These are phyloP conservation scores for Platalea minor DNA, from an alignment of 2,797 vertebrate species.

Conservation along the genomic window DNA sequence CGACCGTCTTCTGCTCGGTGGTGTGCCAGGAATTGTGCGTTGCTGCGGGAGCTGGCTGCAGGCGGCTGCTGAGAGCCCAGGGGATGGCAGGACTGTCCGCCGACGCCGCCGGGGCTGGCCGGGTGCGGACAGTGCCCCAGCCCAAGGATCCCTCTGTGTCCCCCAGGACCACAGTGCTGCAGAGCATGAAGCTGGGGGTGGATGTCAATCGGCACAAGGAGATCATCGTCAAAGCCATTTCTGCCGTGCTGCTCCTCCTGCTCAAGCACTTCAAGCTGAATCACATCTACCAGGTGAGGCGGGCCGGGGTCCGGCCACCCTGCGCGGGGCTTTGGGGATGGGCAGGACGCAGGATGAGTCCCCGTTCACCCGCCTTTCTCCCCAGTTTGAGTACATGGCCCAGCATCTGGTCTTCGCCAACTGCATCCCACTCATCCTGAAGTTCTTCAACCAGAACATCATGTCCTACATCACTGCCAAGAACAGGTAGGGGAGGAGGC, in stretches of 20 bases:
- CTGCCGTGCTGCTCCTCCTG: conserved; percentile 91
- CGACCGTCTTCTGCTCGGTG: not conserved
- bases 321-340: rapidly evolving
- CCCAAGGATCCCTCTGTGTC: not conserved
- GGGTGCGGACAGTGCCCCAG: not conserved
- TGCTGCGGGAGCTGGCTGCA: not conserved
- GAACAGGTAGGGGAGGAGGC: conserved; percentile 82
- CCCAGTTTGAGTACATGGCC: conserved; percentile 98
- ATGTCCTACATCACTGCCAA: conserved; percentile 99
- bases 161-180: conserved; percentile 91
- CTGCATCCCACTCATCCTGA: conserved; percentile 97
- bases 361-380: not conserved
- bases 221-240: conserved; percentile 98
- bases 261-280: conserved; percentile 99
- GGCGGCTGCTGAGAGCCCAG: not conserved
- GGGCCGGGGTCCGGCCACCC: rapidly evolving
- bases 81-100: not conserved
- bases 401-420: conserved; percentile 98
- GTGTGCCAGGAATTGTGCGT: not conserved
- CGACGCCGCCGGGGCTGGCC: rapidly evolving
- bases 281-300: conserved; percentile 92
- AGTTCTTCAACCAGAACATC: conserved; percentile 99
- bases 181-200: conserved; percentile 99
- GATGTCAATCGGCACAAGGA: conserved; percentile 98
- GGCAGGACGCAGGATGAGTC: not conserved